Conservation (phyloP, 2,113 vertebrate species). For the cattle (Bos taurus) region DNA sequence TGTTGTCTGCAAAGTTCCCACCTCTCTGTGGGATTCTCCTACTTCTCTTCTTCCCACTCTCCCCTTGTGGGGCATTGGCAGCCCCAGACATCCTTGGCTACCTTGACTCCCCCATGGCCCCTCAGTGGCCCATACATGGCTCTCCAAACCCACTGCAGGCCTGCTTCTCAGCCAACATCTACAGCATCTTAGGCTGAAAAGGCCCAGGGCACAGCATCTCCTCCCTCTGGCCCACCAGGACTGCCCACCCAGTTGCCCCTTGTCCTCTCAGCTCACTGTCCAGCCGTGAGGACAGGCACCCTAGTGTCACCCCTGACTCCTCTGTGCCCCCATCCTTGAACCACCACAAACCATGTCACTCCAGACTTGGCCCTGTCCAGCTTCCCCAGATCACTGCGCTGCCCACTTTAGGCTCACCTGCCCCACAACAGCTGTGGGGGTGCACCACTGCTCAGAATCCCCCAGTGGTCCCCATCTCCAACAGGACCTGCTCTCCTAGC, state of each 20-base stretch:
- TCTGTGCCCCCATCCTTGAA: no score
- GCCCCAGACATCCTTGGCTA: background rate
- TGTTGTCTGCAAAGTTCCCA: background rate
- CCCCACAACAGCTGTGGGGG: background rate
- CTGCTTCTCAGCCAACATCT: no score
- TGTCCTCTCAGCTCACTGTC: background rate
- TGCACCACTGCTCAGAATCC: background rate
- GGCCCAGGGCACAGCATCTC: background rate
- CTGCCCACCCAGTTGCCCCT: background rate
- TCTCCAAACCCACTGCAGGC: background rate
- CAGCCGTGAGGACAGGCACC: background rate
- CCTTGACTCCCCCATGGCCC: fast-evolving
- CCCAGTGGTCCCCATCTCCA: background rate
- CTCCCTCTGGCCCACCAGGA: background rate
- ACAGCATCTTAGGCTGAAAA: background rate
- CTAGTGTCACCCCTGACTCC: background rate
- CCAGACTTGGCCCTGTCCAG: background rate
- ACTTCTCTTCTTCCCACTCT: background rate
- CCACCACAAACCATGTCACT: background rate
- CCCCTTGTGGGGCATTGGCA: background rate
- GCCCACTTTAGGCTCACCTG: background rate
- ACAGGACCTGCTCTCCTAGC: background rate
- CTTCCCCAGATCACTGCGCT: background rate
- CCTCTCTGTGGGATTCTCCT: background rate
- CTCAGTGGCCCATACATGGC: background rate